Base-by-base conservation (phyloP, 2,113 vertebrate genomes). In the Stercorarius parasiticus region DNA sequence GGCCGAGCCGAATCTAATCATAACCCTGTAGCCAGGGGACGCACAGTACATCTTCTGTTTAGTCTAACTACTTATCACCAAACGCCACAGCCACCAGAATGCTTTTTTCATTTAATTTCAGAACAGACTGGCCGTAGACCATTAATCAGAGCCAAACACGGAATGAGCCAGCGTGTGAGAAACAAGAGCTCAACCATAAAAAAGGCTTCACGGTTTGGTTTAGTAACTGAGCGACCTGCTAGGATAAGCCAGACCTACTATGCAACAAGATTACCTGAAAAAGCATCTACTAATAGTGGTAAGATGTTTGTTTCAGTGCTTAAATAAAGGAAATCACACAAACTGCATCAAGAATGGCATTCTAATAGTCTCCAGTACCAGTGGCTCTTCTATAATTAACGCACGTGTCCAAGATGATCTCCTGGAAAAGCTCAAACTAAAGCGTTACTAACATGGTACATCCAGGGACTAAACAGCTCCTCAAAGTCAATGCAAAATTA, bases 61-160 rank as follows among this genome's bases (percentile, higher is more conserved):
- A 91, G 79, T 76, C 78, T 81, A 97, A 85, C 83, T 93, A 93
- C 96, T 97, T 97, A 97, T 96, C 93, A 92, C 62, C 89, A 94
- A 96, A 92, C 72, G 69, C 81, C 96, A 97, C 89, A 91, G 90
- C 71, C 79, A 85, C 61, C 15, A 10, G 69, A 96, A 95, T 56
- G 66, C 7, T 76, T 78, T 92, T 82, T 62, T 52, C 82, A 80
- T 96, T 88, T 94, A 96, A 92, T 62, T 45, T 86, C 62, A 83
- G 88, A 93, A 86, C 55, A 92, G 88, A 55, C 67, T 72, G 88
- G 67, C 49, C 27, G 15, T 27, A 78, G 70, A 85, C 42, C 67
- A 79, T 61, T 97, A 96, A 76, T 91, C 78, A 93, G 90, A 91
- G 82, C 82, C 72, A 82, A 97, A 83, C 6, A 53, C 26, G 22